Conservation (phyloP, 2,797 vertebrate genomes). For the Malurus leucopterus region DNA sequence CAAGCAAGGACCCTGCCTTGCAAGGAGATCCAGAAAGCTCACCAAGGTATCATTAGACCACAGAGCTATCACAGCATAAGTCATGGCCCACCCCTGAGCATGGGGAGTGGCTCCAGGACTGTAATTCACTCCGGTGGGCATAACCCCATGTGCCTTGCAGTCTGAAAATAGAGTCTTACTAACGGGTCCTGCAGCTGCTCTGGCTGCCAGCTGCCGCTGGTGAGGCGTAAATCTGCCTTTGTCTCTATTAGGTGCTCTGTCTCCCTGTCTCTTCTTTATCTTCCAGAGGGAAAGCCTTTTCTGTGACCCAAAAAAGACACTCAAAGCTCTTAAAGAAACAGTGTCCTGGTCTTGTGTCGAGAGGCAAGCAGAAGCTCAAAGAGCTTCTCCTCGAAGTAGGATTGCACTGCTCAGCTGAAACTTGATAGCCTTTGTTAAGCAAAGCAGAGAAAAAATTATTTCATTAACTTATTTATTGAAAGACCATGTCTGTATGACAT, state of each 20-base stretch:
- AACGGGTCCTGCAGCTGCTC: neutral
- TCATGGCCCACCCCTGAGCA: neutral
- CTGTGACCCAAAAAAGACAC: neutral
- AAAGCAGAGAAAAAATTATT: conserved; percentile 11
- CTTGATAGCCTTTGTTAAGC: conserved; percentile 28
- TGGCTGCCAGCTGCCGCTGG: rapidly evolving
- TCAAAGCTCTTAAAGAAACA: neutral
- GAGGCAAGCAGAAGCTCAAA: neutral
- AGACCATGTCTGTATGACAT: conserved; percentile 10
- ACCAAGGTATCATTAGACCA: neutral
- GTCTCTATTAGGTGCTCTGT: neutral
- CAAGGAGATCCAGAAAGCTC: neutral
- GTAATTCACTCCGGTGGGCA: neutral
- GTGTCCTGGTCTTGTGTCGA: neutral
- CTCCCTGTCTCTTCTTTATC: neutral
- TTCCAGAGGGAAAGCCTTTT: neutral
- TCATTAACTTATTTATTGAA: conserved; percentile 44
- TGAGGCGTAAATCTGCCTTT: neutral
- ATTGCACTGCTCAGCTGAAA: conserved; percentile 20
- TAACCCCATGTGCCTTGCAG: neutral
- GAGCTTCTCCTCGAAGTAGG: neutral
- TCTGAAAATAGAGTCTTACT: neutral
- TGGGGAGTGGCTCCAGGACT: neutral
- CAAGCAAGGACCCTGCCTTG: neutral
- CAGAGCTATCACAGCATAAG: neutral